phyloP scores from a whole-genome alignment of 2,888 invertebrate genomes.

The Spodoptera exigua region DNA sequence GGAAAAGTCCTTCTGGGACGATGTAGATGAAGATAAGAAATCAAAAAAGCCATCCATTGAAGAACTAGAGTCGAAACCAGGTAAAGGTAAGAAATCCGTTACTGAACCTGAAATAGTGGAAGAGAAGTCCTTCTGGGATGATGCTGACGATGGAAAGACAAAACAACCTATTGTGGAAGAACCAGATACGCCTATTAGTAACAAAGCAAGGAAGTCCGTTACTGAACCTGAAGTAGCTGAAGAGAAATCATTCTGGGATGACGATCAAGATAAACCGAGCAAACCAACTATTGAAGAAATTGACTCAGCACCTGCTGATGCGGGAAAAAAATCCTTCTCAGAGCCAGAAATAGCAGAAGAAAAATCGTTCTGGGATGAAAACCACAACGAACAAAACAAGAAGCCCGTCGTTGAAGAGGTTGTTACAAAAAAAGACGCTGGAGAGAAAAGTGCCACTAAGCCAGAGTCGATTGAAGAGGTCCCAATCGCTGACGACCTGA shows the following conservation, averaged over 20 bases:
- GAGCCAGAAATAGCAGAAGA: slow-evolving; percentile 75
- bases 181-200: slow-evolving; percentile 53
- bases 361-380: slow-evolving; percentile 82
- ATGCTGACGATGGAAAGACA: slow-evolving; percentile 65
- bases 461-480: slow-evolving; percentile 80
- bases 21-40: slow-evolving; percentile 65
- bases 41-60: slow-evolving; percentile 62
- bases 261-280: slow-evolving; percentile 54
- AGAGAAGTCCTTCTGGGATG: slow-evolving; percentile 78
- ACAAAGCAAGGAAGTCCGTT: slow-evolving; percentile 64
- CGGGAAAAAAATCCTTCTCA: slow-evolving; percentile 71
- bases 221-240: slow-evolving; percentile 63
- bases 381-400: slow-evolving; percentile 74
- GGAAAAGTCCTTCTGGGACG: slow-evolving; percentile 74
- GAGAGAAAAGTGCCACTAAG: slow-evolving; percentile 73
- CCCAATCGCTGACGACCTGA: slow-evolving; percentile 74
- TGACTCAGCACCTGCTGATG: slow-evolving; percentile 60
- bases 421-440: slow-evolving; percentile 69
- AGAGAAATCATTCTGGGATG: slow-evolving; percentile 72
- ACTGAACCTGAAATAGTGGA: slow-evolving; percentile 73
- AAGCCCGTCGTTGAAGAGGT: slow-evolving; percentile 73
- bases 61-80: slow-evolving; percentile 60
- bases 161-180: slow-evolving; percentile 70
- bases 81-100: slow-evolving; percentile 68
- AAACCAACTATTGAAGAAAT: slow-evolving; percentile 64